Base-by-base conservation (phyloP, 2,113 vertebrate genomes). In the Laticauda laticaudata region DNA sequence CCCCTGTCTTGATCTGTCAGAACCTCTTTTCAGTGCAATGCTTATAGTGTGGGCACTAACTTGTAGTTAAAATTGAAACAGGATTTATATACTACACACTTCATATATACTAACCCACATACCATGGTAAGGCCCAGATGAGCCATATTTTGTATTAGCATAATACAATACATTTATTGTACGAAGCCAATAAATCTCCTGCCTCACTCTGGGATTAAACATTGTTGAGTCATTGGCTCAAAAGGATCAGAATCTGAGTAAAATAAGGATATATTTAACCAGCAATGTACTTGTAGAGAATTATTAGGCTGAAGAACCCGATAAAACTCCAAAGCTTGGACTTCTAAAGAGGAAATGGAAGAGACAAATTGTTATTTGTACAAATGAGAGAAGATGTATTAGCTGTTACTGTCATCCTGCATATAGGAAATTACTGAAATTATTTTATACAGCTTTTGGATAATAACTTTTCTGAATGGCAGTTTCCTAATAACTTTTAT, bases 391-490 rank as follows among this genome's bases (percentile, higher is more conserved):
- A 95, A 96, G 94, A 93, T 90, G 26, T 91, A 81, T 88, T 53
- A 81, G 24, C 64, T 93, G 93, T 94, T 94, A 92, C 91, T 94
- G 94, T 94, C 88, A 54, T 93, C 45, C 94, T 92, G 86, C 34
- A 93, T 91, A 90, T 45, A 94, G 95, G 93, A 96, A 97, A 97
- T 95, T 94, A 48, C 90, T 89, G 88, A 96, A 96, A 91, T 61
- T 39, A 54, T 93, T 94, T 93, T 94, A 94, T 94, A 94, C 93
- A 93, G 64, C 85, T 96, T 93, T 95, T 90, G 92, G 92, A 93
- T 94, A 61, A 94, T 96, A 95, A 95, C 51, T 92, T 90, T 93
- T 92, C 93, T 48, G 81, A 94, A 93, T 69, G 88, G 93, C 89
- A 92, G 64, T 75, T 96, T 97, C 92, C 91, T 92, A 94, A 34